Conservation (phyloP, 2,797 vertebrate species). For the Malurus leucopterus region DNA sequence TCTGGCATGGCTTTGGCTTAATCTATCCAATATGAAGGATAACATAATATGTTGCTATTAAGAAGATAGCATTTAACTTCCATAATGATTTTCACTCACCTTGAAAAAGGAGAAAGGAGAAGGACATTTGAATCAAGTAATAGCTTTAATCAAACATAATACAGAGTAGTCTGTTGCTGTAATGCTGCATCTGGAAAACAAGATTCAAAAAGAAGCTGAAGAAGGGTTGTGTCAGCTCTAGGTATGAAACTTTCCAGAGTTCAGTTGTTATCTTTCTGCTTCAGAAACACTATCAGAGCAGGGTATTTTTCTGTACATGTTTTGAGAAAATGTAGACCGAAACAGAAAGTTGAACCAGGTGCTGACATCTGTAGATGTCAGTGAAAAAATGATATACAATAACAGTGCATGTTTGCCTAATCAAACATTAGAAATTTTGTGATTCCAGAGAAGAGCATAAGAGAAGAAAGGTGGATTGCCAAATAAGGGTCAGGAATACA, state of each 20-base stretch:
- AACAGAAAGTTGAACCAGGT: not conserved
- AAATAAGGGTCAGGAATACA: constrained; percentile 27
- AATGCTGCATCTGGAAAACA: not conserved
- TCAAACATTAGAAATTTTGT: not conserved
- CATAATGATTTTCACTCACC: not conserved
- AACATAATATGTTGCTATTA: not conserved
- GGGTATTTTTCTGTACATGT: not conserved
- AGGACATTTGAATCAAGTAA: not conserved
- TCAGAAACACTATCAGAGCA: not conserved
- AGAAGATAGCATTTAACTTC: not conserved
- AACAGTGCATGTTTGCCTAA: not conserved
- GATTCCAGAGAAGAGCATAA: not conserved
- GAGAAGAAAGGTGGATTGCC: not conserved
- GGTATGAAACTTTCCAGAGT: not conserved
- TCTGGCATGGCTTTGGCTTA: not conserved
- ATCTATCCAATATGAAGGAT: not conserved
- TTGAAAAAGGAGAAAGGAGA: not conserved
- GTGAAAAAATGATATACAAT: not conserved
- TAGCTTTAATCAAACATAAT: not conserved
- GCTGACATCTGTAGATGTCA: not conserved
- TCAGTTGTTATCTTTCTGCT: not conserved
- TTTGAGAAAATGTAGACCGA: not conserved
- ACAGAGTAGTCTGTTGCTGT: not conserved
- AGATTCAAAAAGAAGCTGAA: not conserved
- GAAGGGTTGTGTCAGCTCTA: not conserved